Percentiles rank a stretch among this genome's conserved stretches.
phyloP scores from a whole-genome alignment of 2,797 vertebrate species.

The Yasuhikotakia modesta region DNA sequence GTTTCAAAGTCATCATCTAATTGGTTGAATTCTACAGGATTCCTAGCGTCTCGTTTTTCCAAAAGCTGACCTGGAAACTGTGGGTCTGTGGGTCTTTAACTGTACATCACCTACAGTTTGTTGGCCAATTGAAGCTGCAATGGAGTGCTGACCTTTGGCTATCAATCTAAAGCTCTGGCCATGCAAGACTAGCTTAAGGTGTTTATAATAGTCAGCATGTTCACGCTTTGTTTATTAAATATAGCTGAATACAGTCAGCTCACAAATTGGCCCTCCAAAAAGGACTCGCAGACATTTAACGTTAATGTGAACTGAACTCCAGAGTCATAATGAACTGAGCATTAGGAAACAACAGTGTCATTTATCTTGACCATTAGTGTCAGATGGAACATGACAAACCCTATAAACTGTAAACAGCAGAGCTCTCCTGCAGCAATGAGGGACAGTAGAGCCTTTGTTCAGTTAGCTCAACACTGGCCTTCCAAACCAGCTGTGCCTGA shows the following conservation, averaged over 20 bases:
- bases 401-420: conserved; percentile 50
- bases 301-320: neutral
- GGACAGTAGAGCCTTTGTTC: conserved; percentile 68
- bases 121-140: too few species aligned
- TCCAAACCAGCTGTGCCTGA: conserved; percentile 25
- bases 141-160: too few species aligned
- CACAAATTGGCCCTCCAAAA: conserved; percentile 80
- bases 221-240: neutral
- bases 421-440: conserved; percentile 38
- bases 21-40: too few species aligned
- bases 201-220: too few species aligned
- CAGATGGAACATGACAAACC: conserved; percentile 36
- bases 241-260: too few species aligned
- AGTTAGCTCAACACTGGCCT: conserved; percentile 41
- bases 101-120: too few species aligned
- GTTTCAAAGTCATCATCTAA: too few species aligned
- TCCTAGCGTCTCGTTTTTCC: too few species aligned
- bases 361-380: conserved; percentile 17
- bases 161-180: too few species aligned
- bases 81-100: too few species aligned
- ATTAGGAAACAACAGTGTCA: conserved; percentile 28
- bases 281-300: conserved; percentile 71
- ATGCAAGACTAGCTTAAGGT: too few species aligned
- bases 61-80: too few species aligned
- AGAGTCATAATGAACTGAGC: neutral